These are phyloP conservation scores for Solenopsis fugax DNA, from an alignment of 1,140 invertebrate genomes.

Conservation along the genomic window DNA sequence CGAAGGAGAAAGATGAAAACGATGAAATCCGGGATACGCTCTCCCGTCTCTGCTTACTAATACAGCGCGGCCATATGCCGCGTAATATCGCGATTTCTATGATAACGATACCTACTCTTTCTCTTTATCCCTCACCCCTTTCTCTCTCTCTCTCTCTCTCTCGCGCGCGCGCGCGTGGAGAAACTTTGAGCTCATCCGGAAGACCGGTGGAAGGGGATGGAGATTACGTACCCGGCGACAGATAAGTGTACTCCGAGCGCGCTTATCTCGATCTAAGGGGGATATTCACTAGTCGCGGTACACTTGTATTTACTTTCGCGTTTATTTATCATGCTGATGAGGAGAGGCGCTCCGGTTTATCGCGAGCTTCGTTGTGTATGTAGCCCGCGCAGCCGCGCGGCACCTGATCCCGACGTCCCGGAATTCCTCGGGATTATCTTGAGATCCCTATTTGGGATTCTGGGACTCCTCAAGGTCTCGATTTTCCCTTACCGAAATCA, in stretches of 20 bases:
- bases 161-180: not conserved
- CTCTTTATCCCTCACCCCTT: constrained; percentile 1
- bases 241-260: constrained; percentile 54
- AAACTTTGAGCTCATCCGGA: constrained; percentile 24
- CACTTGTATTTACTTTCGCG: constrained; percentile 57
- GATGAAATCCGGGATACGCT: constrained; percentile 64
- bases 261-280: constrained; percentile 68
- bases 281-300: constrained; percentile 56
- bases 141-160: not conserved
- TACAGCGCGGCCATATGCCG: constrained; percentile 71
- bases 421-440: constrained; percentile 29
- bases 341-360: constrained; percentile 34
- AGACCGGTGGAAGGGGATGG: not conserved
- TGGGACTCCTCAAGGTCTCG: not conserved
- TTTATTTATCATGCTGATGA: constrained; percentile 71
- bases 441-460: constrained; percentile 1
- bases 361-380: constrained; percentile 12
- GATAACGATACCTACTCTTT: constrained; percentile 67
- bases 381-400: not conserved
- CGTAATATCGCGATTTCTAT: constrained; percentile 79
- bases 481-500: not conserved
- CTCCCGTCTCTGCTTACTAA: constrained; percentile 70
- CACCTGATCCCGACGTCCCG: not conserved
- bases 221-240: constrained; percentile 65
- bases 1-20: constrained; percentile 39